A percentile compares a stretch with the other conserved stretches of the same genome.
phyloP scores from a whole-genome alignment of 2,113 vertebrate species.

The Pteropus alecto region DNA sequence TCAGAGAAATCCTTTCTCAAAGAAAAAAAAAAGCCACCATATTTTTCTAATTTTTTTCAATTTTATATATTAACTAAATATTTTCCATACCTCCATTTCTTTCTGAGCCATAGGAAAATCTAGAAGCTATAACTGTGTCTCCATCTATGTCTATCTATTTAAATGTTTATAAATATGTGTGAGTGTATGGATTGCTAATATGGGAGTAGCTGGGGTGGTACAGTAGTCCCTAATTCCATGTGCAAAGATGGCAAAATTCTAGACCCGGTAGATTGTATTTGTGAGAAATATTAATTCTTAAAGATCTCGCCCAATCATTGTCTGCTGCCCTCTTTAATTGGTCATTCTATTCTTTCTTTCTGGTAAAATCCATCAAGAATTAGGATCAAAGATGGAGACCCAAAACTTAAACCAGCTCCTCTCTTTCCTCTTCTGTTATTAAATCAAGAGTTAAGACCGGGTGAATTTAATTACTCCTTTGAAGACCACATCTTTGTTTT shows the following conservation, averaged over 20 bases:
- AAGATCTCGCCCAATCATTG: not conserved
- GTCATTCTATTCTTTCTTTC: slow-evolving; percentile 16
- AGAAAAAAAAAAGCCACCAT: not conserved
- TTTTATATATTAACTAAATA: not conserved
- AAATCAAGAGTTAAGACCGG: slow-evolving; percentile 63
- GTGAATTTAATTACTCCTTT: slow-evolving; percentile 62
- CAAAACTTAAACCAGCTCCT: slow-evolving; percentile 48
- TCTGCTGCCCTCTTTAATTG: not conserved
- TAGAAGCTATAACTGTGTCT: not conserved
- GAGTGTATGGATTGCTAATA: not conserved
- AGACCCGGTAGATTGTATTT: not conserved
- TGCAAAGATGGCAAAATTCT: not conserved
- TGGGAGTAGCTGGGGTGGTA: not conserved
- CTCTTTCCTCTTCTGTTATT: slow-evolving; percentile 56
- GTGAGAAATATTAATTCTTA: slow-evolving; percentile 27
- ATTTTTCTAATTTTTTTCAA: not conserved
- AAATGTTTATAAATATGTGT: not conserved
- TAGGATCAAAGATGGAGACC: slow-evolving; percentile 63
- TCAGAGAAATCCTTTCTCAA: not conserved
- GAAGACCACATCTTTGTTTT: slow-evolving; percentile 55
- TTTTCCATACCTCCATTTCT: not conserved
- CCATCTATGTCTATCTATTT: not conserved
- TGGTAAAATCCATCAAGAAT: slow-evolving; percentile 49
- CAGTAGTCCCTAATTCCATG: not conserved
- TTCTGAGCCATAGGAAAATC: not conserved